A percentile compares a stretch with the other conserved stretches of the same genome.
These are phyloP conservation scores for Chaetura pelagica DNA, from an alignment of 2,113 vertebrate species.

Conservation along the genomic window DNA sequence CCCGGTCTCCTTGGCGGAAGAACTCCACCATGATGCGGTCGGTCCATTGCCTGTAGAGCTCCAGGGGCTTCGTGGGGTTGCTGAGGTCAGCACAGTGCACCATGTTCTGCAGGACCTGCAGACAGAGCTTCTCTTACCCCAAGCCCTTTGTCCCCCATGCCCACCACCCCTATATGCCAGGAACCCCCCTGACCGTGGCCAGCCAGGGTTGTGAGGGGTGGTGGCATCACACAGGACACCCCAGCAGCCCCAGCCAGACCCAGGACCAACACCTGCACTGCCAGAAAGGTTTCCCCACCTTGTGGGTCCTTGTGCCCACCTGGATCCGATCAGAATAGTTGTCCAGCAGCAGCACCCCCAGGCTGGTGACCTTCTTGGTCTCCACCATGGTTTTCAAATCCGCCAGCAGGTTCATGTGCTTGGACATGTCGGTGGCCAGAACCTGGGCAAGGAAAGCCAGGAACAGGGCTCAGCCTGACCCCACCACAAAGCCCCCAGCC, in stretches of 20 bases:
- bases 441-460: constrained; percentile 73
- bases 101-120: constrained; percentile 91
- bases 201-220: rapidly evolving
- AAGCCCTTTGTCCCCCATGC: not conserved
- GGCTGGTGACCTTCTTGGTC: constrained; percentile 94
- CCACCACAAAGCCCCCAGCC: not conserved
- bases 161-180: not conserved
- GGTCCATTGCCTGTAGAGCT: constrained; percentile 90
- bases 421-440: constrained; percentile 94
- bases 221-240: not conserved
- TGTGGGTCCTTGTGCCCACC: constrained; percentile 40
- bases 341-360: constrained; percentile 90
- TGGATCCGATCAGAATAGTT: constrained; percentile 94
- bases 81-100: constrained; percentile 93
- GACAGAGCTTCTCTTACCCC: rapidly evolving
- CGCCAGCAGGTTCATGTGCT: constrained; percentile 93
- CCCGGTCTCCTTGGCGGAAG: constrained; percentile 88
- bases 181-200: not conserved
- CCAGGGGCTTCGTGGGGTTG: constrained; percentile 91
- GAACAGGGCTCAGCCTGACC: not conserved
- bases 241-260: rapidly evolving
- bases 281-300: not conserved
- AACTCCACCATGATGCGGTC: constrained; percentile 93
- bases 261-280: rapidly evolving
- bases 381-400: constrained; percentile 97